Conservation (phyloP, 2,888 invertebrate species). For the Acronicta psi region DNA sequence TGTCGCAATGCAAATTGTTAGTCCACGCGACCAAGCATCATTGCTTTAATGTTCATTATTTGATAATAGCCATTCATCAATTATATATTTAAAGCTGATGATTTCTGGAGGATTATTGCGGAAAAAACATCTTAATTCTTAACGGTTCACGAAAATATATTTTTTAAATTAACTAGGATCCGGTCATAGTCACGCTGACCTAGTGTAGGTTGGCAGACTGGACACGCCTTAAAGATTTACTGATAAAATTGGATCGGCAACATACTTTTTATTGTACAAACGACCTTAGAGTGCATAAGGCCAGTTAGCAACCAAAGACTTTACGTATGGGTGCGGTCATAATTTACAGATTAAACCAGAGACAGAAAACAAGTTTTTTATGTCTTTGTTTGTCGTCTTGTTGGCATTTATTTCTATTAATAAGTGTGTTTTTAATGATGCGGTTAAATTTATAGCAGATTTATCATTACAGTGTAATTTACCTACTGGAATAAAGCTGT, state of each 20-base stretch:
- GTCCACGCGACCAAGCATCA: no score
- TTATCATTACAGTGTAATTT: slow-evolving; percentile 44
- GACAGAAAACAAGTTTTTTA: slow-evolving; percentile 63
- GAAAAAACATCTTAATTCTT: no score
- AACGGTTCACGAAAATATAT: no score
- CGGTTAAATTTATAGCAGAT: slow-evolving; percentile 50
- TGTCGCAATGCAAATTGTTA: no score
- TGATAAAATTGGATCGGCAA: slow-evolving; percentile 25
- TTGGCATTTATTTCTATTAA: slow-evolving; percentile 60
- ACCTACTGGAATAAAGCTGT: slow-evolving; percentile 8
- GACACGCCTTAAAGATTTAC: slow-evolving; percentile 10
- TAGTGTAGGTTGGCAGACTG: not conserved
- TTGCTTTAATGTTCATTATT: no score
- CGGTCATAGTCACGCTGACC: not conserved
- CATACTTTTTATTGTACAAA: slow-evolving; percentile 31
- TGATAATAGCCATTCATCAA: no score
- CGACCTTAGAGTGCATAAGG: slow-evolving; percentile 28
- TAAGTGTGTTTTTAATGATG: slow-evolving; percentile 54
- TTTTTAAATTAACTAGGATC: not conserved
- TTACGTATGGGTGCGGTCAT: slow-evolving; percentile 42
- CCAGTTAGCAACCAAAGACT: slow-evolving; percentile 39
- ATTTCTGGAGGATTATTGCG: no score
- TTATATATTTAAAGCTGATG: no score
- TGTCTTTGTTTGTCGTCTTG: slow-evolving; percentile 62
- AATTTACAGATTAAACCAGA: slow-evolving; percentile 53